Base-by-base conservation (phyloP, 2,888 invertebrate species). In the Mimachlamys varia region DNA sequence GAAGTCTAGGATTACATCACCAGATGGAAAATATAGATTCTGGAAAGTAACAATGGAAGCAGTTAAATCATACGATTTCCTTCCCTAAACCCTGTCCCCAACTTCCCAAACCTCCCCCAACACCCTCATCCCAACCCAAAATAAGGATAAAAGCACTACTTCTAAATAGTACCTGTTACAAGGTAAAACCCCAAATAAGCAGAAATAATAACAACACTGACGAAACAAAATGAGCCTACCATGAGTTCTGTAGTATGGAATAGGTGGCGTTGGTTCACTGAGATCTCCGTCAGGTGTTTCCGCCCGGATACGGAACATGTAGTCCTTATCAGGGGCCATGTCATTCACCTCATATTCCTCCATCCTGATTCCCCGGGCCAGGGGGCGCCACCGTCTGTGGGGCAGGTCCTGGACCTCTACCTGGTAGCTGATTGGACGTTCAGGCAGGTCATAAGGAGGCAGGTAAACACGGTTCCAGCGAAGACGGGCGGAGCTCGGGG, bases 291-390 rank as follows among this genome's bases (percentile, higher is more conserved):
- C 93, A 53, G 94, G 93, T 97, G 99, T 99, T 96, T 99, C 99
- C 1, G 99, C 99, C 38, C 99, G 98, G 87, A 99, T 98, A 92
- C 99, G 97, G 97, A 99, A 99, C 97, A 98, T 98, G 97, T 99
- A 99, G 97, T 99, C 99, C 94, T 98, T 98, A 97, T 98, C 98
- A 0, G 99, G 99, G 96, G 98, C 98, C 92, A 99, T 94, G 58
- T 96, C 95, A 10, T 94, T 94, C 58, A 96, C 93, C 10, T 92
- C 91, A 91, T 94, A 95, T 50, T 94, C 93, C 4, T 95, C 94
- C 76, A 93, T 93, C 37, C 89, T 92, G 49, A 96, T 92, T 90
- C 94, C 94, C 44, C 92, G 93, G 76, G 94, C 95, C 88, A 95
- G 91, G 19, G 94, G 93, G 88, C 93, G 93, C 96, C 96, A 96